phyloP scores from a whole-genome alignment of 2,797 vertebrate species.

The Odontamblyopus lacepedii region DNA sequence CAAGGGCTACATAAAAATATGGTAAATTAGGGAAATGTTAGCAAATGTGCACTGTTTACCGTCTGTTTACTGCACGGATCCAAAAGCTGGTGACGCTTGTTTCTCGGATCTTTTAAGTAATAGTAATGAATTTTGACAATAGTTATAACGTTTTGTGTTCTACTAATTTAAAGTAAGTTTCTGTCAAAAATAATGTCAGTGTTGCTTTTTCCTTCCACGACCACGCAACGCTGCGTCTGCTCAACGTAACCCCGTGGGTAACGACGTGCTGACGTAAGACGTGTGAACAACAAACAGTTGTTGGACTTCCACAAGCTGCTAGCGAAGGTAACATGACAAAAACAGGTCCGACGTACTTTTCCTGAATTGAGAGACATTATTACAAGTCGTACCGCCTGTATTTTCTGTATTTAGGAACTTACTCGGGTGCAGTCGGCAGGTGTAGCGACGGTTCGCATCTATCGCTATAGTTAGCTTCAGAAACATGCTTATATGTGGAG shows the following conservation, averaged over 20 bases:
- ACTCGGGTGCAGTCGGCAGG: background rate
- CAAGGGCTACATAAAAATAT: background rate
- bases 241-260: conserved; percentile 44
- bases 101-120: background rate
- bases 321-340: conserved; percentile 55
- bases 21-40: background rate
- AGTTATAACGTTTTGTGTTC: background rate
- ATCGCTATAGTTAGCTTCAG: conserved; percentile 47
- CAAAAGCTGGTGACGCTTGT: too few species aligned
- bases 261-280: conserved; percentile 74
- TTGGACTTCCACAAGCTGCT: conserved; percentile 76
- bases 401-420: conserved; percentile 2
- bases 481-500: conserved; percentile 67
- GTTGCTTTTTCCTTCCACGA: conserved; percentile 21
- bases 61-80: too few species aligned
- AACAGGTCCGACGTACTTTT: conserved; percentile 48
- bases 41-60: too few species aligned
- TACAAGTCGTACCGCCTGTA: conserved; percentile 9
- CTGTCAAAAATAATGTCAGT: background rate
- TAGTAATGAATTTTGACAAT: background rate
- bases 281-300: conserved; percentile 81
- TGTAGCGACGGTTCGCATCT: conserved; percentile 16
- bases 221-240: conserved; percentile 28
- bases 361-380: conserved; percentile 17
- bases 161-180: background rate